Evolutionary conservation across 1,140 invertebrate species (phyloP).

Genomic region (Anadara kagoshimensis): DNA sequence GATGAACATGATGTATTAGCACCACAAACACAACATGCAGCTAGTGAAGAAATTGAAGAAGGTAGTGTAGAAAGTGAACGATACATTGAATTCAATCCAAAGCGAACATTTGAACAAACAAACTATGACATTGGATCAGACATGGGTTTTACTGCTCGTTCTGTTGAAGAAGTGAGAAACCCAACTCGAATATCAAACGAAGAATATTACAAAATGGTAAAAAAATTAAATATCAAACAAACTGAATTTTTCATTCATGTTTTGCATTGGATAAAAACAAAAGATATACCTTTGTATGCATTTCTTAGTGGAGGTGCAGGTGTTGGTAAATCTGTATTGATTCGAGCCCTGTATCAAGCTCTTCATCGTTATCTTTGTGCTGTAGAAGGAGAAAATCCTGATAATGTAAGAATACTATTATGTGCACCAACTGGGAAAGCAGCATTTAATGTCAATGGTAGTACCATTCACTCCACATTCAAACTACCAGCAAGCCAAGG

Average conservation of each 20-base stretch:
- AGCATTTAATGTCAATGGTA: constrained; percentile 35
- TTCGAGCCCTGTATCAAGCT: constrained; percentile 16
- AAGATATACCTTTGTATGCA: constrained; percentile 25
- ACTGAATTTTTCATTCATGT: constrained; percentile 32
- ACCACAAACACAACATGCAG: constrained; percentile 16
- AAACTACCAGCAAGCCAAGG: constrained; percentile 21
- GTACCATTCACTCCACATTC: constrained; percentile 31
- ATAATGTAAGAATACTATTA: constrained; percentile 26
- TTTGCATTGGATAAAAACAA: constrained; percentile 20
- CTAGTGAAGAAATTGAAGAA: constrained; percentile 9
- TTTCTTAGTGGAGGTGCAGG: constrained; percentile 37
- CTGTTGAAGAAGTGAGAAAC: background rate
- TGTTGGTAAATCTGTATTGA: constrained; percentile 34
- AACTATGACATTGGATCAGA: background rate
- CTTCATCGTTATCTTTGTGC: background rate
- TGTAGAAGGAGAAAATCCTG: constrained; percentile 17
- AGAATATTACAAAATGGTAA: constrained; percentile 4
- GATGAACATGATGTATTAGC: constrained; percentile 22
- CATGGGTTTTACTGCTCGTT: background rate
- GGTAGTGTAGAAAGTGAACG: background rate
- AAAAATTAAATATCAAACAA: constrained; percentile 23
- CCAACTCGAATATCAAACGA: constrained; percentile 12
- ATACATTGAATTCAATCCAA: constrained; percentile 2
- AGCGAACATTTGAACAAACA: background rate
- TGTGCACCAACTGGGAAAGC: constrained; percentile 48